Evolutionary conservation across 2,888 invertebrate genomes (phyloP).

Genomic region (Drosophila mimica): DNA sequence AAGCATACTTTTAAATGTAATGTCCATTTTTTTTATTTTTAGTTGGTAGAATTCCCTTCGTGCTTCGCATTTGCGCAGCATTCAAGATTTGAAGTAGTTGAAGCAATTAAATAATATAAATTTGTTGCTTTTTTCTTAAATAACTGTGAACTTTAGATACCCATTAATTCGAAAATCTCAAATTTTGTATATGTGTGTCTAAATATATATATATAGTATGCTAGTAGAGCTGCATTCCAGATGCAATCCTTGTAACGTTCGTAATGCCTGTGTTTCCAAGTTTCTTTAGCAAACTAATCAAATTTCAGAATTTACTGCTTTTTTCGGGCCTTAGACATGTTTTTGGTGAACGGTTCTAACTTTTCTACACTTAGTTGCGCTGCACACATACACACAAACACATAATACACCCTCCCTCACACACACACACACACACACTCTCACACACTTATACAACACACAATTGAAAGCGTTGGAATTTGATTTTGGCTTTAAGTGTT

Average conservation of each 20-base stretch:
- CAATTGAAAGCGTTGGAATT: constrained; percentile 17
- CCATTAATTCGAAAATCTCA: background rate
- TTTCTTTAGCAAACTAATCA: constrained; percentile 21
- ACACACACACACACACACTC: constrained; percentile 9
- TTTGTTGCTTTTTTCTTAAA: background rate
- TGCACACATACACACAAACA: constrained; percentile 22
- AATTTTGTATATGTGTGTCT: background rate
- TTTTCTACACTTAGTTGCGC: constrained; percentile 21
- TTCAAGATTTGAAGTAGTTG: background rate
- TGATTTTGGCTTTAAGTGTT: constrained; percentile 53
- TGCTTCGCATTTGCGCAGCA: constrained; percentile 7
- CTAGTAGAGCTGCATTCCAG: constrained; percentile 14
- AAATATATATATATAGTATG: background rate
- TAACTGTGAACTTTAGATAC: background rate
- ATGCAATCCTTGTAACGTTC: background rate
- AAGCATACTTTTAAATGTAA: constrained; percentile 10
- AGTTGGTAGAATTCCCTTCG: background rate
- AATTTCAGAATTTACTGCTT: constrained; percentile 23
- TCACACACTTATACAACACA: constrained; percentile 4
- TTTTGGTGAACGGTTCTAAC: constrained; percentile 46
- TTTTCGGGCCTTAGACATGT: constrained; percentile 10
- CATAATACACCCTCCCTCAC: background rate
- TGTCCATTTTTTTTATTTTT: constrained; percentile 15
- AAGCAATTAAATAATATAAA: background rate
- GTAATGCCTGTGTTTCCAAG: background rate